phyloP scores from a whole-genome alignment of 2,113 vertebrate genomes.

The Etheostoma cragini region DNA sequence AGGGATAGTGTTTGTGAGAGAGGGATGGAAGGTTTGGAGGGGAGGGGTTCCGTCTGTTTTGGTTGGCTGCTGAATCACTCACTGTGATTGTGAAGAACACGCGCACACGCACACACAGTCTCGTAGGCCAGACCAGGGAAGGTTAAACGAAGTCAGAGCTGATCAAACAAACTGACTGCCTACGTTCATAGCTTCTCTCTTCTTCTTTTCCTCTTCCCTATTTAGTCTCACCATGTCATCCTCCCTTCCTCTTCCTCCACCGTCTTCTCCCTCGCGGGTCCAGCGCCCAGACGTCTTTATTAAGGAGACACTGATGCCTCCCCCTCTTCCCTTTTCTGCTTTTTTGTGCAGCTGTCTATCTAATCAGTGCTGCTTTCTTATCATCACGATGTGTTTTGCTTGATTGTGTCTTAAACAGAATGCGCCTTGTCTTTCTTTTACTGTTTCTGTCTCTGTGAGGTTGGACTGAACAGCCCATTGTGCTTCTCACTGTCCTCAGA shows the following conservation, averaged over 20 bases:
- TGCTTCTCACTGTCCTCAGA: not conserved
- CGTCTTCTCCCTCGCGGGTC: slow-evolving; percentile 9
- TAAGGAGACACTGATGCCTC: slow-evolving; percentile 13
- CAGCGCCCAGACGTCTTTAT: slow-evolving; percentile 42
- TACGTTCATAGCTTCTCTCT: slow-evolving; percentile 21
- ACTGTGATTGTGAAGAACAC: slow-evolving; percentile 69
- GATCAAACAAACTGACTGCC: slow-evolving; percentile 66
- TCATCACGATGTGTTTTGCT: not conserved
- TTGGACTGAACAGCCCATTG: not conserved
- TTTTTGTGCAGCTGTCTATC: not conserved
- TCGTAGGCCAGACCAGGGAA: slow-evolving; percentile 48
- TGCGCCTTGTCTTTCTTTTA: not conserved
- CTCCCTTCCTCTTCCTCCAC: slow-evolving; percentile 6
- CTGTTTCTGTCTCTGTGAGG: slow-evolving; percentile 4
- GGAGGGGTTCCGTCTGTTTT: slow-evolving; percentile 68
- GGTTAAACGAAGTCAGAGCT: slow-evolving; percentile 74
- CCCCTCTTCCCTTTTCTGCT: not conserved
- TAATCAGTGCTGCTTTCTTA: not conserved
- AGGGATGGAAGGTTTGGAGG: not conserved
- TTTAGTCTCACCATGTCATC: slow-evolving; percentile 16
- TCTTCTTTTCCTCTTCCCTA: slow-evolving; percentile 16
- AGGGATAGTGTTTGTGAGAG: not conserved
- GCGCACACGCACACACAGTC: slow-evolving; percentile 20
- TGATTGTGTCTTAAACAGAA: not conserved
- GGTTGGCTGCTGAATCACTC: slow-evolving; percentile 81